These are phyloP conservation scores for Adelognathus sp. DNA, from an alignment of 2,888 invertebrate species.

Conservation along the genomic window DNA sequence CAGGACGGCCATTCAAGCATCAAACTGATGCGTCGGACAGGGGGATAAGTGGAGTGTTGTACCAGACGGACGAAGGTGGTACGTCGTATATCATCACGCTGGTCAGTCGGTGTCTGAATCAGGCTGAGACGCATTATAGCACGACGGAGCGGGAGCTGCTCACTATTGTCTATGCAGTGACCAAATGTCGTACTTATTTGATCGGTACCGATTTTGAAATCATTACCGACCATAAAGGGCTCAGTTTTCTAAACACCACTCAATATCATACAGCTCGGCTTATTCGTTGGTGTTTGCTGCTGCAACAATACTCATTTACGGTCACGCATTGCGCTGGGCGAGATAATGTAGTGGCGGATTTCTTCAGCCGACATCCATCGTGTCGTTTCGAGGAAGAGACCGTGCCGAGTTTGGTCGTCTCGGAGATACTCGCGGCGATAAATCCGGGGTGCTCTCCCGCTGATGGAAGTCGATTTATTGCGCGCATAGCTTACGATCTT, in stretches of 20 bases:
- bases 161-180: constrained; percentile 35
- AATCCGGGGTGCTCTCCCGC: no score
- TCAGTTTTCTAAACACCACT: constrained; percentile 16
- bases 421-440: no score
- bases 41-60: constrained; percentile 58
- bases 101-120: constrained; percentile 59
- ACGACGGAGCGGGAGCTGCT: constrained; percentile 64
- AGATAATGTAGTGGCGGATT: constrained; percentile 47
- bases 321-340: constrained; percentile 34
- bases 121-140: constrained; percentile 60
- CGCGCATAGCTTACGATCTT: no score
- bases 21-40: constrained; percentile 45
- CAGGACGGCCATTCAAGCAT: constrained; percentile 7
- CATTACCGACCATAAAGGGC: constrained; percentile 41
- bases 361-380: no score
- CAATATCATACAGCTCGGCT: constrained; percentile 26
- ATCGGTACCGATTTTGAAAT: constrained; percentile 32
- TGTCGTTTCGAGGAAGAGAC: not conserved
- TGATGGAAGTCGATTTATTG: no score
- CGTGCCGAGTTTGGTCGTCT: no score
- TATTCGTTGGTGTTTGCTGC: constrained; percentile 14
- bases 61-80: constrained; percentile 31
- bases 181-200: constrained; percentile 28
- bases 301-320: constrained; percentile 39
- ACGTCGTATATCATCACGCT: constrained; percentile 57